A percentile compares a stretch with the other conserved stretches of the same genome.
These are phyloP conservation scores for Etheostoma cragini DNA, from an alignment of 2,113 vertebrate species.

Conservation along the genomic window DNA sequence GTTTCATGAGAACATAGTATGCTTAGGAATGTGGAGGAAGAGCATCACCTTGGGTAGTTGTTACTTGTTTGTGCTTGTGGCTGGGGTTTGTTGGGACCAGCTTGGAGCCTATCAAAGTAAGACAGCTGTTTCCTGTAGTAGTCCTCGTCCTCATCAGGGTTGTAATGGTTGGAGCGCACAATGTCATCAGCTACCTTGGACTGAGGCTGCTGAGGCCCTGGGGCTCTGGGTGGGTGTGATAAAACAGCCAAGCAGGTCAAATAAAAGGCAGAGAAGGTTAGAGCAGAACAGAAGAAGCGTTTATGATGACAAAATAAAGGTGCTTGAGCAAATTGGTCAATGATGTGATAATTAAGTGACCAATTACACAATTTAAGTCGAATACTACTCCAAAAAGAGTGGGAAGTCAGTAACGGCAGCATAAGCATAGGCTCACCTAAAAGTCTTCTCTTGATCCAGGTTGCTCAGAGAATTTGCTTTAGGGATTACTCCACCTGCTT, in stretches of 20 bases:
- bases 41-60: constrained; percentile 87
- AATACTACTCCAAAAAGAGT: background rate
- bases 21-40: background rate
- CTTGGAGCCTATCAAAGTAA: constrained; percentile 91
- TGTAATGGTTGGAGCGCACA: constrained; percentile 92
- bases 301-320: constrained; percentile 1
- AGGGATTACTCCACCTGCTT: constrained; percentile 86
- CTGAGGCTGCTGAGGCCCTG: constrained; percentile 93
- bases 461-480: constrained; percentile 91
- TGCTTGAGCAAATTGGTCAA: background rate
- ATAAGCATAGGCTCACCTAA: constrained; percentile 83
- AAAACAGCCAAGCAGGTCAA: background rate
- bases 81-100: constrained; percentile 83
- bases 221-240: constrained; percentile 80
- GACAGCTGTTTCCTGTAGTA: constrained; percentile 97
- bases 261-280: background rate
- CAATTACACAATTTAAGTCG: background rate
- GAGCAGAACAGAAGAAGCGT: background rate
- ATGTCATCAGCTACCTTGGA: constrained; percentile 89
- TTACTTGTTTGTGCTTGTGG: constrained; percentile 87
- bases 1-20: background rate
- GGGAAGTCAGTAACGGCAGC: background rate
- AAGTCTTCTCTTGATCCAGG: constrained; percentile 93
- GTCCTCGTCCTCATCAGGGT: constrained; percentile 96
- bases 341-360: background rate